Conservation (phyloP, 2,113 vertebrate species). For the Zootoca vivipara region DNA sequence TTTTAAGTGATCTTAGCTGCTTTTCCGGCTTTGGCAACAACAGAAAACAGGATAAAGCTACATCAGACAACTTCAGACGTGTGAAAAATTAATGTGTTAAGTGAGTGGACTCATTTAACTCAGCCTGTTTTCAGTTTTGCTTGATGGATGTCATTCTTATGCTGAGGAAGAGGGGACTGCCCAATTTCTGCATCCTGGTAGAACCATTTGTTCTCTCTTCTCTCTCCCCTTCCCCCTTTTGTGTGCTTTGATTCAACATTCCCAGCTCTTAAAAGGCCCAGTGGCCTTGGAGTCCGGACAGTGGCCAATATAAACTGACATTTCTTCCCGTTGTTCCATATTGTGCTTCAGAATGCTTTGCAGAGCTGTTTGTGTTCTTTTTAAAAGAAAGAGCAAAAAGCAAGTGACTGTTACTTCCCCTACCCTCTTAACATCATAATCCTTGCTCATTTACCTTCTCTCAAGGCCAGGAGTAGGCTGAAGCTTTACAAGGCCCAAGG, state of each 20-base stretch:
- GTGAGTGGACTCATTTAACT: background rate
- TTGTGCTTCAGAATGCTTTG: conserved; percentile 33
- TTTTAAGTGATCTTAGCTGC: conserved; percentile 7
- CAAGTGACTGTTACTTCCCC: conserved; percentile 39
- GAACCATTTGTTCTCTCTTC: background rate
- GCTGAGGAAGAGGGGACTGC: background rate
- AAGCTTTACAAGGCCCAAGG: conserved; percentile 59
- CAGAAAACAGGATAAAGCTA: conserved; percentile 3
- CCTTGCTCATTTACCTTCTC: conserved; percentile 23
- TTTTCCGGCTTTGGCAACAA: conserved; percentile 47
- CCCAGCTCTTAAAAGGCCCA: conserved; percentile 53
- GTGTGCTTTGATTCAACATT: background rate
- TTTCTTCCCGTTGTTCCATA: conserved; percentile 12
- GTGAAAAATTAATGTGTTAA: conserved; percentile 36
- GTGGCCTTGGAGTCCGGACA: conserved; percentile 39
- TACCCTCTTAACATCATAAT: background rate
- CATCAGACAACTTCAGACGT: conserved; percentile 46
- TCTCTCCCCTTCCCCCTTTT: conserved; percentile 32
- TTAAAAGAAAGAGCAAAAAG: conserved; percentile 1
- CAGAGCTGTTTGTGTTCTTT: background rate
- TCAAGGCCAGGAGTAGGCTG: conserved; percentile 47
- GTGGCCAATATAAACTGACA: conserved; percentile 2
- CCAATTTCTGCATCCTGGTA: conserved; percentile 43
- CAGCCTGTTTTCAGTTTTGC: conserved; percentile 8
- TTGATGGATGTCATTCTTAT: background rate